Conservation (phyloP, 2,797 vertebrate genomes). For the Cynodonichthys magdalenae region DNA sequence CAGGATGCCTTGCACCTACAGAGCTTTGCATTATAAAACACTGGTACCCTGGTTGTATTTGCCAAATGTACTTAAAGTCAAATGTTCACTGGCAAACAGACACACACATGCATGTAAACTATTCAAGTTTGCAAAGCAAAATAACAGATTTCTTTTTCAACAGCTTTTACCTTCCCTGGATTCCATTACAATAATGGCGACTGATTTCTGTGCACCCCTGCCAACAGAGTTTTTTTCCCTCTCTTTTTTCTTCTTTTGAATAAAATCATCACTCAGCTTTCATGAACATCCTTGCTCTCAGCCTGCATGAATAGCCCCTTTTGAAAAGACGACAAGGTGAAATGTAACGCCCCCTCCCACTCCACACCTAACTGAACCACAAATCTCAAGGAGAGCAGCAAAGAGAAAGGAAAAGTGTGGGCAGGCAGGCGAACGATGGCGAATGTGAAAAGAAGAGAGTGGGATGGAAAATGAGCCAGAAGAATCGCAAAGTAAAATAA, state of each 20-base stretch:
- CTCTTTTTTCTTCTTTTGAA: slow-evolving; percentile 47
- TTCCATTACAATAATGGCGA: slow-evolving; percentile 49
- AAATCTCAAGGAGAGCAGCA: slow-evolving; percentile 49
- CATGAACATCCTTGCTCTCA: slow-evolving; percentile 44
- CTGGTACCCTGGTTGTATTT: slow-evolving; percentile 2
- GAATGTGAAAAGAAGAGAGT: slow-evolving; percentile 38
- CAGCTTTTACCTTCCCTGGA: slow-evolving; percentile 30
- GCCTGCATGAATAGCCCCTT: slow-evolving; percentile 51
- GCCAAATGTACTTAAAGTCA: slow-evolving; percentile 30
- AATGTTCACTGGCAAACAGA: slow-evolving; percentile 24
- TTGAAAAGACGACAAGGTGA: slow-evolving; percentile 63
- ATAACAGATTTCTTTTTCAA: slow-evolving; percentile 38
- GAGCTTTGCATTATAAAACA: slow-evolving; percentile 21
- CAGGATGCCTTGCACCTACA: slow-evolving; percentile 14
- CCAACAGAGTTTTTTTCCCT: slow-evolving; percentile 13
- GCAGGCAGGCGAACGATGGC: slow-evolving; percentile 29
- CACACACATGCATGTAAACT: slow-evolving; percentile 8
- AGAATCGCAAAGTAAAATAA: slow-evolving; percentile 22
- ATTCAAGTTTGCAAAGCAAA: slow-evolving; percentile 29
- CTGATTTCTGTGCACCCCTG: slow-evolving; percentile 47
- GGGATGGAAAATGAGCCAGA: slow-evolving; percentile 27
- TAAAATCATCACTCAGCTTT: slow-evolving; percentile 54
- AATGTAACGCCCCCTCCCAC: slow-evolving; percentile 40
- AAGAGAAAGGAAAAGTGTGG: slow-evolving; percentile 35
- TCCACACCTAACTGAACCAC: slow-evolving; percentile 28